These are phyloP conservation scores for Vollenhovia emeryi DNA, from an alignment of 1,140 invertebrate genomes.

Conservation along the genomic window DNA sequence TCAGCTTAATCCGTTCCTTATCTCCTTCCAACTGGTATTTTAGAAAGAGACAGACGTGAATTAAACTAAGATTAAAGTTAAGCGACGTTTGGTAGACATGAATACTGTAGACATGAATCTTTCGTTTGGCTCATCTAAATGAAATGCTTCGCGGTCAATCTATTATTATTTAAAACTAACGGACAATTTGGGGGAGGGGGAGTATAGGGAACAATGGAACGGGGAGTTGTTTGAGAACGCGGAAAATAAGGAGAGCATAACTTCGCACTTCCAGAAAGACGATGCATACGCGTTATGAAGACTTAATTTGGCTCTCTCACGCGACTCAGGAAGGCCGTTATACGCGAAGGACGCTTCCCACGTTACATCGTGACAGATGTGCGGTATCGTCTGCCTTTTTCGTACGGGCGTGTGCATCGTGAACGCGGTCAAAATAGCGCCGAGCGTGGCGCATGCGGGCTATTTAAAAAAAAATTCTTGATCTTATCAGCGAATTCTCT, in stretches of 20 bases:
- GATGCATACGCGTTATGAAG: constrained; percentile 54
- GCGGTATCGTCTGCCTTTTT: constrained; percentile 32
- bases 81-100: too few species aligned
- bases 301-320: constrained; percentile 73
- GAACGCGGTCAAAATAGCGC: constrained; percentile 27
- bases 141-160: not conserved
- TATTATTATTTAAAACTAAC: not conserved
- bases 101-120: not conserved
- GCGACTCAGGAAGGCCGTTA: constrained; percentile 73
- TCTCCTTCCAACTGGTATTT: too few species aligned
- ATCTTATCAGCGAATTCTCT: constrained; percentile 40
- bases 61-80: too few species aligned
- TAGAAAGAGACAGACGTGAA: too few species aligned
- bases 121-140: not conserved
- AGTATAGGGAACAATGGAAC: not conserved
- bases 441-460: not conserved
- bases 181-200: not conserved
- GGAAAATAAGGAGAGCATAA: constrained; percentile 44
- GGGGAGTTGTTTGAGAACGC: constrained; percentile 14
- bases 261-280: constrained; percentile 53
- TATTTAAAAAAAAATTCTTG: too few species aligned
- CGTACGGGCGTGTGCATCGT: constrained; percentile 19
- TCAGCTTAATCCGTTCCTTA: too few species aligned
- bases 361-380: constrained; percentile 69
- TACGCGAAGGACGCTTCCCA: constrained; percentile 73